A percentile compares a stretch with the other conserved stretches of the same genome.
Evolutionary conservation across 2,797 vertebrate species (phyloP).

Genomic region (Lithobates sylvaticus): DNA sequence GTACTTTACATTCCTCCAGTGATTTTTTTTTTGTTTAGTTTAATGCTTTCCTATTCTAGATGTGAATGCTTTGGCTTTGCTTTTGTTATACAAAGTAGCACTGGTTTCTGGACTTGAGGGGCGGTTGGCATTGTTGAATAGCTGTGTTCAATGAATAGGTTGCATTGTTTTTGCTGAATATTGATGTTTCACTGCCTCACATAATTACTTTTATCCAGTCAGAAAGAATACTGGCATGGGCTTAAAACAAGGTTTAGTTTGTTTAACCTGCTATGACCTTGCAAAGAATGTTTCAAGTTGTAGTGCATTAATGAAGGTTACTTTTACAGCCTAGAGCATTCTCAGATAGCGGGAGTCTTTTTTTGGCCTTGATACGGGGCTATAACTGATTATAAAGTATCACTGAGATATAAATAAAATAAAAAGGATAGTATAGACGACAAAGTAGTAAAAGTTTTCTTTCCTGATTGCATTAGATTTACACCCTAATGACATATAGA

Average conservation of each 20-base stretch:
- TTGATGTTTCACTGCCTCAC: not conserved
- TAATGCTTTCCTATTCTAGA: not conserved
- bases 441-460: not conserved
- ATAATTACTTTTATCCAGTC: slow-evolving; percentile 4
- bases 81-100: not conserved
- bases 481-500: too few relatives aligned
- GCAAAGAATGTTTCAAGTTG: not conserved
- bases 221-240: not conserved
- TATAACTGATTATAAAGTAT: not conserved
- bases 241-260: not conserved
- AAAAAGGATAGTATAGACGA: not conserved
- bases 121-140: not conserved
- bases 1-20: too few relatives aligned
- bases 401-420: not conserved
- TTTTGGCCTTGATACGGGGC: not conserved
- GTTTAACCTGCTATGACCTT: slow-evolving; percentile 1
- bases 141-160: not conserved
- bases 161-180: not conserved
- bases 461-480: too few relatives aligned
- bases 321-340: not conserved
- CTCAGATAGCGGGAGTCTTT: not conserved
- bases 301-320: not conserved
- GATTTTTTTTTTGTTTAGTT: too few relatives aligned
- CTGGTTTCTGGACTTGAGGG: not conserved
- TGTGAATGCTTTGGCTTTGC: not conserved